Conservation (phyloP, 2,113 vertebrate genomes). For the Sinosuthora webbiana region DNA sequence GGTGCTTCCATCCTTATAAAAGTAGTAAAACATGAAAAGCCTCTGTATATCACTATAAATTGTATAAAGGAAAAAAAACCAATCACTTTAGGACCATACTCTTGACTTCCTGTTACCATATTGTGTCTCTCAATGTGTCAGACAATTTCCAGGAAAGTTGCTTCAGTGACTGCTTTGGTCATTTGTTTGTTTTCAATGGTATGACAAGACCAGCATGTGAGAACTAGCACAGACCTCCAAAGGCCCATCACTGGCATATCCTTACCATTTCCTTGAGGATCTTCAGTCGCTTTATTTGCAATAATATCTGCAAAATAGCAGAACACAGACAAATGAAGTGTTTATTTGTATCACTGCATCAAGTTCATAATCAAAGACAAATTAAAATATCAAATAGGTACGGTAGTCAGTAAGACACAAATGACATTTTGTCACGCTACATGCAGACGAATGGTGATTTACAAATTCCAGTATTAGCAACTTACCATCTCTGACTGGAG, state of each 20-base stretch:
- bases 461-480: neutral
- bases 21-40: neutral
- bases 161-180: neutral
- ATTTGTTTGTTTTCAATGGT: neutral
- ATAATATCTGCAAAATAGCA: constrained; percentile 73
- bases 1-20: neutral
- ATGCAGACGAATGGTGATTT: neutral
- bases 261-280: constrained; percentile 75
- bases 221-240: neutral
- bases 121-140: neutral
- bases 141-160: neutral
- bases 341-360: neutral
- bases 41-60: neutral
- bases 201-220: neutral
- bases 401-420: neutral
- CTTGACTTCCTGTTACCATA: neutral
- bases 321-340: neutral
- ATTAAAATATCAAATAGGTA: neutral
- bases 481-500: constrained; percentile 90
- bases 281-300: constrained; percentile 67
- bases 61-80: neutral
- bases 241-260: neutral
- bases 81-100: neutral
- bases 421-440: neutral
- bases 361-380: neutral